Conservation (phyloP, 1,140 invertebrate genomes). For the Hesperophylax magnus region DNA sequence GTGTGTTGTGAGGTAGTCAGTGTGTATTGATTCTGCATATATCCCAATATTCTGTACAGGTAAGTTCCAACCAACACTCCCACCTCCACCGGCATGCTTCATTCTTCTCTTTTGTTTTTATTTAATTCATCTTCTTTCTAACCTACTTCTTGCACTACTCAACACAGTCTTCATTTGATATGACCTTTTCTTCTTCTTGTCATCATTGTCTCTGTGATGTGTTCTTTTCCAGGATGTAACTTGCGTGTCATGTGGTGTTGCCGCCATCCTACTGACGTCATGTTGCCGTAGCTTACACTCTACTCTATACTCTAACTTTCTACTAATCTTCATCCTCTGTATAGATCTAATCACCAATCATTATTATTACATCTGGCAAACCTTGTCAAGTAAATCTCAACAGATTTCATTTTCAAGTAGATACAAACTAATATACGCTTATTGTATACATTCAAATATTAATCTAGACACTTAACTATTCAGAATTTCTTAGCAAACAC, state of each 20-base stretch:
- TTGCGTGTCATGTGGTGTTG: constrained; percentile 30
- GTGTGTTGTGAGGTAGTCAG: constrained; percentile 52
- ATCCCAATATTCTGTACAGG: not conserved
- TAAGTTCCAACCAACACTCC: constrained; percentile 8
- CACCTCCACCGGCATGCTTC: constrained; percentile 29
- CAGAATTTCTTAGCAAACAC: constrained; percentile 27
- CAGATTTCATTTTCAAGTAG: not conserved
- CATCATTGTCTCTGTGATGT: constrained; percentile 29
- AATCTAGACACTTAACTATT: not conserved
- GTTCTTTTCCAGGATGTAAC: constrained; percentile 43
- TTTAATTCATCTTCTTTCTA: constrained; percentile 40
- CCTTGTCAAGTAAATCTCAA: not conserved
- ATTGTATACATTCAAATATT: constrained; percentile 5
- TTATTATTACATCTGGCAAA: constrained; percentile 22
- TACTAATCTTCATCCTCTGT: constrained; percentile 48
- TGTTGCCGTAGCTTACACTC: constrained; percentile 44
- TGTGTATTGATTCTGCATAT: constrained; percentile 55
- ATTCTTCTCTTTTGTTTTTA: constrained; percentile 28
- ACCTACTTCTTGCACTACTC: constrained; percentile 30
- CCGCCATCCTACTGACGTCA: constrained; percentile 35
- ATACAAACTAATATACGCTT: not conserved
- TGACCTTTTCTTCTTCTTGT: constrained; percentile 34
- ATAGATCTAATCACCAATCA: constrained; percentile 25
- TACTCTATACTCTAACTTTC: constrained; percentile 53
- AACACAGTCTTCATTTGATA: constrained; percentile 44